phyloP scores from a whole-genome alignment of 2,888 invertebrate genomes.

The Tridacna crocea region DNA sequence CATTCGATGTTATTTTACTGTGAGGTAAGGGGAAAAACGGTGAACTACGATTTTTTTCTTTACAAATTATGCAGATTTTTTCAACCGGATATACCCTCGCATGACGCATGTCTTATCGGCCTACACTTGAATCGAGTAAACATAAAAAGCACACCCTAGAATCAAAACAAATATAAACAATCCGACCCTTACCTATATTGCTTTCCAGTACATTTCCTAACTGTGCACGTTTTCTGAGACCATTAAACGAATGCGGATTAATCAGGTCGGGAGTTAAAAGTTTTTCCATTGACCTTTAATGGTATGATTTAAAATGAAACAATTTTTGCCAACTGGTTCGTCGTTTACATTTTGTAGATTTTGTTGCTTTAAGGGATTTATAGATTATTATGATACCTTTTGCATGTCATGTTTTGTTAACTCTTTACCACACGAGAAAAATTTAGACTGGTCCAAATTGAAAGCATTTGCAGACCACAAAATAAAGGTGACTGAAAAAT shows the following conservation, averaged over 20 bases:
- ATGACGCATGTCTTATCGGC: constrained; percentile 24
- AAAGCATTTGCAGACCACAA: neutral
- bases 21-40: neutral
- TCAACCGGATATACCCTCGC: constrained; percentile 3
- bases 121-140: too few relatives aligned
- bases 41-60: neutral
- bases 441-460: neutral
- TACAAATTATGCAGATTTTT: neutral
- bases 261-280: too few relatives aligned
- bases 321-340: too few relatives aligned
- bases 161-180: constrained; percentile 8
- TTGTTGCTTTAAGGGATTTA: too few relatives aligned
- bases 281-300: too few relatives aligned
- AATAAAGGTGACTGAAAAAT: too few relatives aligned
- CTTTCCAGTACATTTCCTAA: too few relatives aligned
- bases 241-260: too few relatives aligned
- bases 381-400: too few relatives aligned
- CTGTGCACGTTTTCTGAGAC: too few relatives aligned
- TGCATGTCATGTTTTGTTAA: neutral
- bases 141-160: neutral
- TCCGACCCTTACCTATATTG: neutral
- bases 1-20: neutral
- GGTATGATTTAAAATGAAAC: too few relatives aligned
- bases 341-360: too few relatives aligned
- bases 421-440: neutral